phyloP scores from a whole-genome alignment of 2,888 invertebrate species.

The Pachydiplax longipennis region DNA sequence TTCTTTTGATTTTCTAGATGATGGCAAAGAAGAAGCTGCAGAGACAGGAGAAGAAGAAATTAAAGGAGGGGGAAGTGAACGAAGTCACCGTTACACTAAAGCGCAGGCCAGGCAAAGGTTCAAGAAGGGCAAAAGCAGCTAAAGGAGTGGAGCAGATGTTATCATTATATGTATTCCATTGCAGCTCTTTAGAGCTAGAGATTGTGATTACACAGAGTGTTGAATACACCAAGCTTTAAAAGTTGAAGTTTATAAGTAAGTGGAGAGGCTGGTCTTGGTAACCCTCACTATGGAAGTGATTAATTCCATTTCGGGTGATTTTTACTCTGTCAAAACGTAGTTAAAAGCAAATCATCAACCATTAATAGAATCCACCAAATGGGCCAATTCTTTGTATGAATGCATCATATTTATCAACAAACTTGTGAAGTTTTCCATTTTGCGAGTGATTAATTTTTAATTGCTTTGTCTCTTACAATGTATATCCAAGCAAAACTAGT shows the following conservation, averaged over 20 bases:
- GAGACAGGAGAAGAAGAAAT: conserved; percentile 55
- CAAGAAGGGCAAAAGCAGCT: conserved; percentile 66
- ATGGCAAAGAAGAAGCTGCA: conserved; percentile 50
- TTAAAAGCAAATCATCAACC: neutral
- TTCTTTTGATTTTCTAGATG: conserved; percentile 34
- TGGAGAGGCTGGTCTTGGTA: neutral
- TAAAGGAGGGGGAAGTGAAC: conserved; percentile 59
- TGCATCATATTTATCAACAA: conserved; percentile 3
- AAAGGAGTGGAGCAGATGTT: conserved; percentile 7
- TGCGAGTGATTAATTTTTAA: neutral
- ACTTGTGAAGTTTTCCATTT: neutral
- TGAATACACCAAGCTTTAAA: conserved; percentile 19
- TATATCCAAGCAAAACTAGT: neutral
- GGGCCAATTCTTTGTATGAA: neutral
- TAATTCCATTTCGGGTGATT: neutral
- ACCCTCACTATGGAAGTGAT: neutral
- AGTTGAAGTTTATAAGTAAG: neutral
- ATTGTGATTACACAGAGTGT: neutral
- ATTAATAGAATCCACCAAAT: neutral
- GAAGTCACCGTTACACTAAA: conserved; percentile 68
- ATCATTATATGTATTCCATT: neutral
- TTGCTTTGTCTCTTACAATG: neutral
- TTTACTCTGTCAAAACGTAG: neutral
- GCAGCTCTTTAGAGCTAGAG: conserved; percentile 11
- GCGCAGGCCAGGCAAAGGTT: conserved; percentile 78